Conservation (phyloP, 2,797 vertebrate genomes). For the Spinus pinus region DNA sequence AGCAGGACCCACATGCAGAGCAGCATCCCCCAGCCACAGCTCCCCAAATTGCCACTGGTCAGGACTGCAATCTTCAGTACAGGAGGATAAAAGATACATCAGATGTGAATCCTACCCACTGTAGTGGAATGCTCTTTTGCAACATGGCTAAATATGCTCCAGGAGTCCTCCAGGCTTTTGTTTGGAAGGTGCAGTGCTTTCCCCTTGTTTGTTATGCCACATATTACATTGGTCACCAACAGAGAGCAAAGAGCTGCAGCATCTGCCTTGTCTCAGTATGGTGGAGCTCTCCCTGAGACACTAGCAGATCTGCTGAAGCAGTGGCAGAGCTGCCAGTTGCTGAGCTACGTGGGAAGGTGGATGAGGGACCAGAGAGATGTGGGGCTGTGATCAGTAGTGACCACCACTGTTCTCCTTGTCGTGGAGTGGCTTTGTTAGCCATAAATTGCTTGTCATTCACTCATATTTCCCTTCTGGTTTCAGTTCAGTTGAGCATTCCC, state of each 20-base stretch:
- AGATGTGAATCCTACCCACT: rapidly evolving
- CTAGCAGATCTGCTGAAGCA: not conserved
- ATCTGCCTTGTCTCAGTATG: not conserved
- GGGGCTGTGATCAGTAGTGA: not conserved
- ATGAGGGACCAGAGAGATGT: not conserved
- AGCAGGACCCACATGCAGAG: not conserved
- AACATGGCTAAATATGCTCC: not conserved
- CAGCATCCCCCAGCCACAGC: not conserved
- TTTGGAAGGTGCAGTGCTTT: not conserved
- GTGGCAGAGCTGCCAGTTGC: not conserved
- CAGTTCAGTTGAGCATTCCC: not conserved
- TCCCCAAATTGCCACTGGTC: not conserved
- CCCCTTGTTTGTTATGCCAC: not conserved
- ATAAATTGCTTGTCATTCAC: not conserved
- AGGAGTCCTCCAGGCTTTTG: not conserved
- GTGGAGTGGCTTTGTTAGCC: not conserved
- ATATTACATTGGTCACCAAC: not conserved
- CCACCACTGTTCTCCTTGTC: not conserved
- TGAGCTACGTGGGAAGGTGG: not conserved
- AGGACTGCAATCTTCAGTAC: not conserved
- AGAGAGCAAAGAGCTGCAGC: not conserved
- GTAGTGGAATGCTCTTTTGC: not conserved
- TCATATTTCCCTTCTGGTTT: not conserved
- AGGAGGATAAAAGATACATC: not conserved
- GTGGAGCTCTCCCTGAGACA: not conserved